phyloP scores from a whole-genome alignment of 2,113 vertebrate genomes.

The Myanophis thanlyinensis region DNA sequence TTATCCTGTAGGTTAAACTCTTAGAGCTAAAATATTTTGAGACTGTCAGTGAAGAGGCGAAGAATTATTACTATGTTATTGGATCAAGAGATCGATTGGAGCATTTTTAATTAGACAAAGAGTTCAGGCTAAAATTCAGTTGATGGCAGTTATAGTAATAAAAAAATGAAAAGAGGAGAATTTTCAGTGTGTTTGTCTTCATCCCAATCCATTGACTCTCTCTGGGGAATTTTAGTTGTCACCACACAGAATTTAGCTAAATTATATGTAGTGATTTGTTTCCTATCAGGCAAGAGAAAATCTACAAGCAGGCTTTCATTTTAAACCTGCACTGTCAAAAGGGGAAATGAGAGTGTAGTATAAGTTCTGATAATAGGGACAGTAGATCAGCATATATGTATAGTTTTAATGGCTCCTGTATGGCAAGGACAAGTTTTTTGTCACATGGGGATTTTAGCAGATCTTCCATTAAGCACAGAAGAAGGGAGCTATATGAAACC shows the following conservation, averaged over 20 bases:
- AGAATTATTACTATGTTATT: neutral
- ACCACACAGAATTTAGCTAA: neutral
- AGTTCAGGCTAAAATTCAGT: neutral
- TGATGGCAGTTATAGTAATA: neutral
- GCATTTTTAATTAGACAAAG: neutral
- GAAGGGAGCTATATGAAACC: neutral
- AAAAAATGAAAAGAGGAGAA: neutral
- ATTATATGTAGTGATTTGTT: neutral
- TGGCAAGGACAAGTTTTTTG: neutral
- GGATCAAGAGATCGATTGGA: neutral
- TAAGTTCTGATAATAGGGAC: neutral
- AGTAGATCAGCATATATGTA: neutral
- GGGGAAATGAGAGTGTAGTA: neutral
- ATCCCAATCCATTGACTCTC: neutral
- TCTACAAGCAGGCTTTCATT: neutral
- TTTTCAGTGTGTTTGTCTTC: neutral
- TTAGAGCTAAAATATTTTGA: neutral
- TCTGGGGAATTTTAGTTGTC: neutral
- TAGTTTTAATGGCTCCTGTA: neutral
- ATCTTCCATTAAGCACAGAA: neutral
- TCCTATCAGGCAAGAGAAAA: neutral
- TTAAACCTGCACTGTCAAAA: neutral
- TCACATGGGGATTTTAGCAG: neutral
- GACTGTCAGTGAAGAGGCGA: neutral
- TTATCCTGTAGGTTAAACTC: neutral